Evolutionary conservation across 2,797 vertebrate genomes (phyloP), one percentile per base, ranked within the genome.

Genomic region (Smutsia gigantea): DNA sequence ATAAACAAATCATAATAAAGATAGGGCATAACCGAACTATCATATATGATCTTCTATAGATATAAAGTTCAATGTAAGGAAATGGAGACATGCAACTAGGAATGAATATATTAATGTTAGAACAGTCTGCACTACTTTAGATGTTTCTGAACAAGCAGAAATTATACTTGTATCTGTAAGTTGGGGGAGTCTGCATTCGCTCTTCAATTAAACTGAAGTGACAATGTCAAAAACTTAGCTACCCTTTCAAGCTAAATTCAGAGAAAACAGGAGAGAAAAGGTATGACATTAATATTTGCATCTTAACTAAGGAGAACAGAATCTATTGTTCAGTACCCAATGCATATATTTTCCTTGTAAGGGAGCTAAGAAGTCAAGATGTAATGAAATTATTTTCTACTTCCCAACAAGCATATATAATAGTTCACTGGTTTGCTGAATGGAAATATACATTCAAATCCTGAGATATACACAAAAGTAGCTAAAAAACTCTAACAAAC

Each of bases 1-100:
- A 78, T 83, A 97, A 98, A 97, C 97, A 98, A 94, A 89, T 95
- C 94, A 77, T 79, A 81, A 39, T 82, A 92, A 96, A 97, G 96
- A 78, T 15, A 39, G 49, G 72, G 88, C 19, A 96, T 83, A 93
- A 34, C 10, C 25, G 27, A 90, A 79, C 77, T 37, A 53, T 68
- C 85, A 94, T 0, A 1, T 75, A 69, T 3, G 21, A 77, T 7
- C 86, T 78, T 90, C 79, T 39, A 29, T 5, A 25, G 57, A 66
- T 31, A 87, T 5, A 78, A 75, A 39, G 46, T 71, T 95, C 71
- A 17, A 27, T 14, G 17, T 72, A 82, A 68, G 39, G 37, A 68
- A 83, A 89, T 9, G 66, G 0, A 72, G 34, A 55, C 25, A 87
- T 15, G 15, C n/a, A 77, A 63, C 18, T 0, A 72, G 59, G 31